These are phyloP conservation scores for Arbacia lixula DNA, from an alignment of 53 echinoderm and acorn worm genomes.

Conservation along the genomic window DNA sequence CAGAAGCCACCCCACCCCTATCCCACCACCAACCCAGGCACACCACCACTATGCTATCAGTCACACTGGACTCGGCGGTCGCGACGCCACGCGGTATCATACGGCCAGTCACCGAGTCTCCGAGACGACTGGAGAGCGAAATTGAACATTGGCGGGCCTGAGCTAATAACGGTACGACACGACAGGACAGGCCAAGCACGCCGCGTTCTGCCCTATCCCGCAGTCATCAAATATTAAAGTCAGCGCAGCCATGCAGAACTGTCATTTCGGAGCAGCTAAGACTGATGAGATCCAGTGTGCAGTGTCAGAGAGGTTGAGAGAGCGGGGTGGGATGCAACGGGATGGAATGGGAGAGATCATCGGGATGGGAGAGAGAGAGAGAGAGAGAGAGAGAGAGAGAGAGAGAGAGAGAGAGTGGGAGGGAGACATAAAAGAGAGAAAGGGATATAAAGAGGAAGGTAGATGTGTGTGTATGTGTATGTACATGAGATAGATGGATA, in stretches of 20 bases:
- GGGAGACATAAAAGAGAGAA: background rate
- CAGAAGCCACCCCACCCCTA: no score
- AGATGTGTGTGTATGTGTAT: no score
- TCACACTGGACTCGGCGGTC: no score
- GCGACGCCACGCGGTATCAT: no score
- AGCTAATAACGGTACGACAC: conserved; percentile 51
- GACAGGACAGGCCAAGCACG: conserved; percentile 35
- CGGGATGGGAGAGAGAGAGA: background rate
- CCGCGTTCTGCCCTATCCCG: conserved; percentile 24
- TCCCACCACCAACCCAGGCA: no score
- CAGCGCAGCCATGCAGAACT: conserved; percentile 45
- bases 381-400: background rate
- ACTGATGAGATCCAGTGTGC: conserved; percentile 37
- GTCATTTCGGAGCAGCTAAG: conserved; percentile 44
- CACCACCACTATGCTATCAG: no score
- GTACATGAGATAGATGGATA: background rate
- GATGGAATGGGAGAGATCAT: no score
- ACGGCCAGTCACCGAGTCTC: no score
- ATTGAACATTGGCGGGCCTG: conserved; percentile 45
- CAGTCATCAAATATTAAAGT: conserved; percentile 57
- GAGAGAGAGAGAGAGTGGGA: background rate
- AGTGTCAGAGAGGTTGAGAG: background rate
- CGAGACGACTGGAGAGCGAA: no score
- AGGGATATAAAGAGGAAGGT: background rate
- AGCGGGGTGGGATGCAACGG: background rate